Conservation (phyloP, 2,797 vertebrate genomes). For the Protosalanx chinensis region DNA sequence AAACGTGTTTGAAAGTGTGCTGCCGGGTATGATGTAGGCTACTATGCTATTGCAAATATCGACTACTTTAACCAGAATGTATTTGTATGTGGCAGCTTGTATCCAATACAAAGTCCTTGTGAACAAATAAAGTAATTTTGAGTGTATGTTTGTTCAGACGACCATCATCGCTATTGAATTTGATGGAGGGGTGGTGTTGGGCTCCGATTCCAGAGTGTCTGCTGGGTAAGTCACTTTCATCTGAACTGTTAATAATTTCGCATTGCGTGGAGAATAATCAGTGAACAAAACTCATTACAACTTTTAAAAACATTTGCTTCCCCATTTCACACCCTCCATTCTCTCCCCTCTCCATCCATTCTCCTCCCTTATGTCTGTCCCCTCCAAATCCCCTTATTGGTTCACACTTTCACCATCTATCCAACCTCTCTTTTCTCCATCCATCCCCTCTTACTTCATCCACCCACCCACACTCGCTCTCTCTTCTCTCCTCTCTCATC, state of each 20-base stretch:
- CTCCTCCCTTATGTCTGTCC: neutral
- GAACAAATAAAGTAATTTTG: too few species aligned
- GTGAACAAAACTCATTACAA: neutral
- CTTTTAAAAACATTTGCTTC: too few species aligned
- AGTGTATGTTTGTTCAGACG: slow-evolving; percentile 65
- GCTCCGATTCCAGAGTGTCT: slow-evolving; percentile 87
- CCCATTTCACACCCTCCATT: too few species aligned
- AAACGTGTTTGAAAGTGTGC: neutral
- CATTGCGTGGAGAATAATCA: neutral
- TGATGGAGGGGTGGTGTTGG: slow-evolving; percentile 81
- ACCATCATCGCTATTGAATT: slow-evolving; percentile 84
- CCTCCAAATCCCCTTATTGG: too few species aligned
- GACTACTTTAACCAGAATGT: neutral
- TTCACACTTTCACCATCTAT: neutral
- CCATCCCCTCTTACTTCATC: too few species aligned
- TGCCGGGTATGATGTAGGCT: neutral
- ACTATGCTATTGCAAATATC: too few species aligned
- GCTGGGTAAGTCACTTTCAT: slow-evolving; percentile 74
- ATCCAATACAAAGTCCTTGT: too few species aligned
- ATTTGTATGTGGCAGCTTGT: too few species aligned
- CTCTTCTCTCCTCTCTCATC: slow-evolving; percentile 16
- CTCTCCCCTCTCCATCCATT: neutral
- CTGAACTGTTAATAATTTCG: too few species aligned
- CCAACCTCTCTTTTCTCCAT: too few species aligned
- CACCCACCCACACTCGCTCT: neutral